Percentiles rank a stretch among this genome's conserved stretches.
phyloP scores from a whole-genome alignment of 2,113 vertebrate species.

The Labeo catla region DNA sequence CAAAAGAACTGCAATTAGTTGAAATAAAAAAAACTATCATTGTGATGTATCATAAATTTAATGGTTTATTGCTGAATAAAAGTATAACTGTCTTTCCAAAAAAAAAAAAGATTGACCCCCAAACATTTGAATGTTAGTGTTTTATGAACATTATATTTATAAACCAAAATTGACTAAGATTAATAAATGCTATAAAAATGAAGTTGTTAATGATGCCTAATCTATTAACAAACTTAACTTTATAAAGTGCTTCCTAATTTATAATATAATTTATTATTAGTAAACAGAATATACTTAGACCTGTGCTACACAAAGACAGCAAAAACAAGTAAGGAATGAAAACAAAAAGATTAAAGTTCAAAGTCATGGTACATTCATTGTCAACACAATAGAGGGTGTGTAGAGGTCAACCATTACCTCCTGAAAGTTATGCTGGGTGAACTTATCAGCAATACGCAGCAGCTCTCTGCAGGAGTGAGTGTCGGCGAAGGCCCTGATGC shows the following conservation, averaged over 20 bases:
- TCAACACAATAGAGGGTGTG: slow-evolving; percentile 24
- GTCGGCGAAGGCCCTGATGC: slow-evolving; percentile 97
- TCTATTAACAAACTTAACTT: not conserved
- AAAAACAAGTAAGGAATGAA: not conserved
- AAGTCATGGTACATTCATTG: not conserved
- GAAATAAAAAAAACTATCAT: too few species aligned
- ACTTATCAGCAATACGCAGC: slow-evolving; percentile 97
- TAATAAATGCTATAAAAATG: not conserved
- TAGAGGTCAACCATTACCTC: slow-evolving; percentile 80
- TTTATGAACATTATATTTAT: not conserved
- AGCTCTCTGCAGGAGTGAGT: slow-evolving; percentile 97
- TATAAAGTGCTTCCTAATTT: not conserved
- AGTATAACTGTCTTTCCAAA: too few species aligned
- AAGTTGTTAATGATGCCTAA: not conserved
- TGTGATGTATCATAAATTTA: too few species aligned
- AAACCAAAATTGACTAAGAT: not conserved
- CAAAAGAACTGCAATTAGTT: too few species aligned
- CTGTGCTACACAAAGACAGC: not conserved
- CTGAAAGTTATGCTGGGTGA: slow-evolving; percentile 99
- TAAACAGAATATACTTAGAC: not conserved
- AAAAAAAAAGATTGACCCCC: too few species aligned
- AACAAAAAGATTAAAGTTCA: not conserved
- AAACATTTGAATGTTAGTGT: too few species aligned
- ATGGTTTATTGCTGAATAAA: too few species aligned
- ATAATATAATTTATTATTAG: too few species aligned